phyloP scores from a whole-genome alignment of 2,113 vertebrate species.

The Antechinus flavipes region DNA sequence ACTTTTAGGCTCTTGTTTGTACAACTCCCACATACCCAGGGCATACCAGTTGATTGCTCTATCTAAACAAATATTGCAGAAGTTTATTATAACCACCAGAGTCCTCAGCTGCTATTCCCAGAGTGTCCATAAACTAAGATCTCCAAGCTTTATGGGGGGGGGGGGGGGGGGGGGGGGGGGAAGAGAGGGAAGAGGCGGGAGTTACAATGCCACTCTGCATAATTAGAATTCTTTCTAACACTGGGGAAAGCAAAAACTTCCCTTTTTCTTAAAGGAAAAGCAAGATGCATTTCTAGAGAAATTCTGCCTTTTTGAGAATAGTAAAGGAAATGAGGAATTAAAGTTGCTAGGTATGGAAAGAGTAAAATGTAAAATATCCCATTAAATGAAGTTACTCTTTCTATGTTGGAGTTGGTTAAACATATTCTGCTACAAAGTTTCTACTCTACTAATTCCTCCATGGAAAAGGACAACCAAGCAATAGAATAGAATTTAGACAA shows the following conservation, averaged over 20 bases:
- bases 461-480: constrained; percentile 42
- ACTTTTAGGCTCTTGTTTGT: constrained; percentile 60
- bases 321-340: constrained; percentile 6
- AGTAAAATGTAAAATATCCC: constrained; percentile 64
- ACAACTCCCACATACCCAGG: constrained; percentile 45
- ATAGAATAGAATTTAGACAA: not conserved
- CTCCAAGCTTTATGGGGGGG: constrained; percentile 66
- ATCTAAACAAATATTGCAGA: constrained; percentile 70
- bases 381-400: constrained; percentile 66
- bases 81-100: constrained; percentile 79
- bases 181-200: not conserved
- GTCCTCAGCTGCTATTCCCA: constrained; percentile 75
- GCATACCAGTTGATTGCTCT: constrained; percentile 50
- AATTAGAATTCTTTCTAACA: constrained; percentile 62
- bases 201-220: constrained; percentile 75
- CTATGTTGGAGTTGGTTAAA: constrained; percentile 54
- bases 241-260: constrained; percentile 60
- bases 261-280: constrained; percentile 67
- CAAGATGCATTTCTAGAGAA: constrained; percentile 50
- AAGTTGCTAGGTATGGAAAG: constrained; percentile 48
- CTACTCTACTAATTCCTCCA: constrained; percentile 40
- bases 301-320: constrained; percentile 48
- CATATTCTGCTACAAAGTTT: constrained; percentile 55
- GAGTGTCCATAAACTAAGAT: constrained; percentile 76
- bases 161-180: constrained; percentile 29